Base-by-base conservation (phyloP, 2,113 vertebrate genomes). In the Tyto alba region DNA sequence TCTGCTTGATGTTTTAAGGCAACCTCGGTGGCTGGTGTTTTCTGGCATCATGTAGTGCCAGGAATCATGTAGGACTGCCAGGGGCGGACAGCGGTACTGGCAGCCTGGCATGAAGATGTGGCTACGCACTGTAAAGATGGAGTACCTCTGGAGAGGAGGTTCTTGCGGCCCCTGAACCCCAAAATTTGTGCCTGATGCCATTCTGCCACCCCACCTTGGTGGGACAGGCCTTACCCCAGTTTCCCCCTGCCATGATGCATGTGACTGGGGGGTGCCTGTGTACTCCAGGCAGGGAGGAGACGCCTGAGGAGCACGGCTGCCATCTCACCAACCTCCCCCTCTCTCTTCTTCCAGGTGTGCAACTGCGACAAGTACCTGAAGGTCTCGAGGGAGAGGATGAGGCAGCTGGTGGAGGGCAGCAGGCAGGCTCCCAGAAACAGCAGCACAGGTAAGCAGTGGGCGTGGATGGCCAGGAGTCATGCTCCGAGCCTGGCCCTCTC, bases 301-400 rank as follows among this genome's bases (percentile, higher is more conserved):
- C 45, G 26, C 55, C n/a, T 0, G 0, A 13, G 41, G 18, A 60
- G 41, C 22, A 4, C 0, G 0, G 34, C 3, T 4, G 0, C 60
- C 18, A 23, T 20, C 76, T 85, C 80, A 73, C 38, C 22, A 1
- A 36, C 18, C 52, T 73, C 6, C 13, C 13, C 30, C 27, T 53
- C 53, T 52, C 85, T 86, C 11, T 93, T 79, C 53, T 50, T 93
- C 16, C 93, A 99, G 99, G 98, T 97, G 7, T 99, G 98, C 93
- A 99, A 99, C 93, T 97, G 98, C 29, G 83, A 99, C 90, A 97
- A 98, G 90, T 99, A 99, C 82, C 94, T 98, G 95, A 98, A 98
- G 63, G 88, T 99, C 81, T 88, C 98, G 5, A 97, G 96, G 73
- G 97, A 98, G 55, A 93, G 94, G 90, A 98, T 99, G 98, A 89